A percentile compares a stretch with the other conserved stretches of the same genome.
Evolutionary conservation across 2,113 vertebrate species (phyloP).

Genomic region (Microcebus ravelobensis): DNA sequence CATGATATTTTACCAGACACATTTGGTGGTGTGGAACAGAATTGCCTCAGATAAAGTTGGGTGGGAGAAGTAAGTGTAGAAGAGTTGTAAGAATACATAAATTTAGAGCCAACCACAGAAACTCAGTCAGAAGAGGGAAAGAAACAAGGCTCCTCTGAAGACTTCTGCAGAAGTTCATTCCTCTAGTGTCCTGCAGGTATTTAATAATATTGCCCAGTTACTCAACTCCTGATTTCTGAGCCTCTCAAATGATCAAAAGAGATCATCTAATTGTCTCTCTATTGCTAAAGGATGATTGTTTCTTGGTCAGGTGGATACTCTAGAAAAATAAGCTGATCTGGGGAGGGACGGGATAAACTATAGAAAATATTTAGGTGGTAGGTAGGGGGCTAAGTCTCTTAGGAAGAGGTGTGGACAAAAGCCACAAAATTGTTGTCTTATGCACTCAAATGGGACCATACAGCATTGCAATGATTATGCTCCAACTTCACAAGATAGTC

Average conservation of each 20-base stretch:
- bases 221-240: background rate
- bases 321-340: background rate
- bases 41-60: background rate
- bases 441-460: background rate
- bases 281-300: background rate
- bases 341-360: background rate
- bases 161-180: background rate
- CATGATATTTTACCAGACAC: background rate
- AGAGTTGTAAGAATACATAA: background rate
- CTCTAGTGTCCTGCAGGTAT: too few species aligned
- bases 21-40: background rate
- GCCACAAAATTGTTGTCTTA: background rate
- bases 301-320: background rate
- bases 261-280: background rate
- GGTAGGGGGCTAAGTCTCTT: background rate
- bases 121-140: background rate
- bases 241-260: background rate
- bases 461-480: accelerated
- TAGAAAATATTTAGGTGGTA: background rate
- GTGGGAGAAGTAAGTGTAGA: background rate
- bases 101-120: background rate
- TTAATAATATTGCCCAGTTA: background rate
- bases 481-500: accelerated
- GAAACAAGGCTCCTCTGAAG: background rate
- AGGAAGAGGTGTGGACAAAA: background rate